Percentiles rank a stretch among this genome's conserved stretches.
phyloP scores from a whole-genome alignment of 2,888 invertebrate genomes.

The Entomobrya proxima region DNA sequence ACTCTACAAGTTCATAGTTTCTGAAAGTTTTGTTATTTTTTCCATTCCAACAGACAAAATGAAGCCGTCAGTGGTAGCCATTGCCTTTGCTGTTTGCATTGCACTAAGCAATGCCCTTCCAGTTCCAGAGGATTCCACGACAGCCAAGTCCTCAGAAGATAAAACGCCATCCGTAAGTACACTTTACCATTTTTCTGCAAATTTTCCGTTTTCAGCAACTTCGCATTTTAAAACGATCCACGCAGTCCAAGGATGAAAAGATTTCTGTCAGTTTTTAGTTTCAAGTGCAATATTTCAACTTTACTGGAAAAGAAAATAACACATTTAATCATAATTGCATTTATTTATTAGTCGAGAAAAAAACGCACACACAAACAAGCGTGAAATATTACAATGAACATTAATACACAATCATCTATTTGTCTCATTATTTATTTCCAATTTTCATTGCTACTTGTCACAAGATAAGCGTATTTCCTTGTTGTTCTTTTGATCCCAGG shows the following conservation, averaged over 20 bases:
- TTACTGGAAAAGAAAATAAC: neutral
- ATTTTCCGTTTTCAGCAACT: neutral
- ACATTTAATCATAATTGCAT: too few species aligned
- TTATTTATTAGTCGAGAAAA: too few species aligned
- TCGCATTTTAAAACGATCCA: neutral
- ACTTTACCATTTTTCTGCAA: neutral
- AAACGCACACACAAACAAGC: neutral
- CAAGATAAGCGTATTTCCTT: neutral
- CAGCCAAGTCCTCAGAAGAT: slow-evolving; percentile 63
- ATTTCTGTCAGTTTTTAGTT: slow-evolving; percentile 33
- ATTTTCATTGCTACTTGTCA: neutral
- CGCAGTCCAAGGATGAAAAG: neutral
- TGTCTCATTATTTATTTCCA: neutral
- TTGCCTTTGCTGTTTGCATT: slow-evolving; percentile 70
- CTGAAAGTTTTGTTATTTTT: slow-evolving; percentile 10
- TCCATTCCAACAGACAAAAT: slow-evolving; percentile 54
- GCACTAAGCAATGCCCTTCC: slow-evolving; percentile 71
- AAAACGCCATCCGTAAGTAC: slow-evolving; percentile 69
- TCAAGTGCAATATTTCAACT: neutral
- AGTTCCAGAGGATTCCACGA: slow-evolving; percentile 72
- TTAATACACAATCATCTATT: neutral
- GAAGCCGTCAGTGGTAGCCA: slow-evolving; percentile 70
- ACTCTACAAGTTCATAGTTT: neutral
- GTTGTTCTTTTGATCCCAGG: neutral
- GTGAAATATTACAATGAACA: too few species aligned